Evolutionary conservation across 2,797 vertebrate genomes (phyloP).

Genomic region (Alexandromys oeconomus): DNA sequence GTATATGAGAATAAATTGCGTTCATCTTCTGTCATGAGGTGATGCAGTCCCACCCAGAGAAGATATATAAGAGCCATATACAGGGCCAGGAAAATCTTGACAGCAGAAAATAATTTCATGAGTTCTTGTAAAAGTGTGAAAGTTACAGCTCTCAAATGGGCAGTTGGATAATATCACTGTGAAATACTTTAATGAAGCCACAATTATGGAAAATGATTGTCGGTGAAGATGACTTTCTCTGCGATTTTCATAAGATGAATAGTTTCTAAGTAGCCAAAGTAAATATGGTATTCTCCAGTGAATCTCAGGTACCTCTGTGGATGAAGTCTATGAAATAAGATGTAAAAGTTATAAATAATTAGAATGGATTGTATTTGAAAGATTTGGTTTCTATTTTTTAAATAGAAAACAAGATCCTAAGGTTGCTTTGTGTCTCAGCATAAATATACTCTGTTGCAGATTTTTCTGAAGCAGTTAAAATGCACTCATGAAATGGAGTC

Average conservation of each 20-base stretch:
- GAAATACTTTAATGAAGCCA: neutral
- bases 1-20: neutral
- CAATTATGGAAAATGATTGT: neutral
- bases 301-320: neutral
- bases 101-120: neutral
- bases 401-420: neutral
- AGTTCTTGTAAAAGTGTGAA: neutral
- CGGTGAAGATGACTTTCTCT: neutral
- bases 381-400: constrained; percentile 16
- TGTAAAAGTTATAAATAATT: neutral
- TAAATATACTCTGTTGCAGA: neutral
- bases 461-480: constrained; percentile 61
- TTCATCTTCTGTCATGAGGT: neutral
- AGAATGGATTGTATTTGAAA: neutral
- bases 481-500: constrained; percentile 26
- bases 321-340: neutral
- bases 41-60: fast-evolving
- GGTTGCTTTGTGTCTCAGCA: constrained; percentile 29
- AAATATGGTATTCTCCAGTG: neutral
- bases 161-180: neutral
- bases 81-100: neutral
- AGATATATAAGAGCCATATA: neutral
- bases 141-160: neutral
- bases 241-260: neutral
- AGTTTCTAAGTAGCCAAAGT: neutral